Base-by-base conservation (phyloP, 2,113 vertebrate genomes). In the Macrotus californicus region DNA sequence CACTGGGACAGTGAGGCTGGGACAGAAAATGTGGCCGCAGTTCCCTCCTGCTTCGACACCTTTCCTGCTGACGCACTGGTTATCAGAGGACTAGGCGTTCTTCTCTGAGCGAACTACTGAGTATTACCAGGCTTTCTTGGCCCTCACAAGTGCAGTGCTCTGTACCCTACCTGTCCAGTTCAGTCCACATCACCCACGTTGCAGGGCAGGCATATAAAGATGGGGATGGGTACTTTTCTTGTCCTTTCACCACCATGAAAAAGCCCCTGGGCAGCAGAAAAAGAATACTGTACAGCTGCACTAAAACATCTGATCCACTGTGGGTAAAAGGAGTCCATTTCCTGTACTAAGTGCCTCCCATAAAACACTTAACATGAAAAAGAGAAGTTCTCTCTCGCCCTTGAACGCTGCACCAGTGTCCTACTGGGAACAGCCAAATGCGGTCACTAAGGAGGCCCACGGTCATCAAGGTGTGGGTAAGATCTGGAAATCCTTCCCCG, bases 251-350 rank as follows among this genome's bases (percentile, higher is more conserved):
- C 31, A 87, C n/a, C 21, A 41, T 19, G 36, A 86, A 52, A 76
- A 19, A 67, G 56, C 3, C 72, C 13, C 2, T 46, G 22, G 21
- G 98, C 98, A 98, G 98, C 98, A 94, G 97, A 98, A 98, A 91
- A 98, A 97, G 82, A 96, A 98, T 46, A 73, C 75, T 14, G 50
- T 24, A 79, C 11, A 77, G 92, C 50, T 88, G 14, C 12, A 66
- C 34, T 16, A 64, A 76, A 93, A 87, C 4, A 79, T 2, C 54
- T 46, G 5, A 59, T 83, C 39, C 34, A 66, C 41, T 73, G 21
- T 95, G 61, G 92, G 70, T 39, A 41, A 69, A 73, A 69, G 92
- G 31, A 64, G 52, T 75, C 29, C 8, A 79, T 48, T 73, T 92
- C 19, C 48, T 24, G 10, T 39, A 54, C 14, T 14, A 31, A 31